Base-by-base conservation (phyloP, 2,113 vertebrate species). In the Pomatostomus ruficeps region DNA sequence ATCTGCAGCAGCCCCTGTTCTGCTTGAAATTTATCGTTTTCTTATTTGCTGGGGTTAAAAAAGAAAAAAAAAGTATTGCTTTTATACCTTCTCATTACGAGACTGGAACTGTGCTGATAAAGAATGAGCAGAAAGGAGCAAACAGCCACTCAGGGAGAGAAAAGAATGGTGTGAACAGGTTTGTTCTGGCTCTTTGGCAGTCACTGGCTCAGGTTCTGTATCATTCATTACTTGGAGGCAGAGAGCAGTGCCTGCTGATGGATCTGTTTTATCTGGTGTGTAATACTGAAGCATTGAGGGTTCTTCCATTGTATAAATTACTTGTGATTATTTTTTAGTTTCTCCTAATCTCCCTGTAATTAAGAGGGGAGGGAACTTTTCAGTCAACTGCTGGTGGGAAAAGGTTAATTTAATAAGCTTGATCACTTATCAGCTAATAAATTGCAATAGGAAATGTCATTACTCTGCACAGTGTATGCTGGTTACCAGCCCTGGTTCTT, bases 341-440 rank as follows among this genome's bases (percentile, higher is more conserved):
- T 81, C 28, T 67, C 23, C 49, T 88, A 52, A 73, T 88, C 19
- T 52, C 22, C 48, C 51, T 89, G 28, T 65, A 48, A 71, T 83
- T 59, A 48, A 45, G 63, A 75, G 20, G 68, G 22, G 65, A 84
- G 63, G 42, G 33, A 54, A 45, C 26, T 86, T 85, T 86, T 78
- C 67, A 40, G 11, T 73, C 65, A 85, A 2, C 29, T 81, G 26
- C 55, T 65, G 33, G 62, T 40, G 35, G 26, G 33, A 38, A 75
- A 61, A 75, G 70, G 66, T 74, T 94, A 72, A 83, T 92, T 79
- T 65, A 83, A 84, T 76, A 88, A 66, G 12, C 59, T 70, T 65
- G 35, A 66, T 68, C 31, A 29, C 87, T 45, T 76, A 75, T 59
- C 68, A 81, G 38, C 61, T 93, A 52, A 71, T 75, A 76, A 52